A percentile compares a stretch with the other conserved stretches of the same genome.
These are phyloP conservation scores for Drosophila orosa DNA, from an alignment of 1,140 invertebrate genomes.

Conservation along the genomic window DNA sequence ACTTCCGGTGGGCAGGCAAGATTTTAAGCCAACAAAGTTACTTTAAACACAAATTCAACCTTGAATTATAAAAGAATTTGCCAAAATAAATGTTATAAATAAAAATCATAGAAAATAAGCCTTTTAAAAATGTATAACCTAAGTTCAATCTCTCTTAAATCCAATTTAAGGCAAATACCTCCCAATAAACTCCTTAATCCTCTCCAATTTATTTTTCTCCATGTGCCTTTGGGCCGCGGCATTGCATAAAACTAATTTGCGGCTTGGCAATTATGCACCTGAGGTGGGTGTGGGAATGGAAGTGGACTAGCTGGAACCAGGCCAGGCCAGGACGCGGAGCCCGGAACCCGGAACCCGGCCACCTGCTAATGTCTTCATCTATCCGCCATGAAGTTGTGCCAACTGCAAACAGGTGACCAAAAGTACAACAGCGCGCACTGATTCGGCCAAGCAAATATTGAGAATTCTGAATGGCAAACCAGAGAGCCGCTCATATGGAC, in stretches of 20 bases:
- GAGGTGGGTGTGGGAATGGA: neutral
- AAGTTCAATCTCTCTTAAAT: neutral
- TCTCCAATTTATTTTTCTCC: conserved; percentile 7
- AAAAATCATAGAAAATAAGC: neutral
- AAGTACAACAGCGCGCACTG: conserved; percentile 9
- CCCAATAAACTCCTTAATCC: too few relatives aligned
- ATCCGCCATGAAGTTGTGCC: conserved; percentile 37
- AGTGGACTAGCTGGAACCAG: neutral
- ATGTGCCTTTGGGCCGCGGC: conserved; percentile 12
- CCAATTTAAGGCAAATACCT: too few relatives aligned
- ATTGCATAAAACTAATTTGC: conserved; percentile 77
- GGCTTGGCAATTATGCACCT: conserved; percentile 58
- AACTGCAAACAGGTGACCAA: conserved; percentile 46
- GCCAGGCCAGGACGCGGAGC: neutral
- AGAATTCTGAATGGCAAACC: conserved; percentile 8
- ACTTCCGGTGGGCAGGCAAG: neutral
- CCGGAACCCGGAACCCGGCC: conserved; percentile 6
- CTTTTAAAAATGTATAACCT: neutral
- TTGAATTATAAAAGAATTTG: too few relatives aligned
- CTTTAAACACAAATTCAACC: too few relatives aligned
- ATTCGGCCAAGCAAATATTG: conserved; percentile 16
- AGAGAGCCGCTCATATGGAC: conserved; percentile 1
- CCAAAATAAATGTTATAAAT: too few relatives aligned
- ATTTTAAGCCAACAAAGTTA: too few relatives aligned
- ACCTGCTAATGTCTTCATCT: conserved; percentile 63